Evolutionary conservation across 2,888 invertebrate genomes (phyloP).

Genomic region (Eledone cirrhosa): DNA sequence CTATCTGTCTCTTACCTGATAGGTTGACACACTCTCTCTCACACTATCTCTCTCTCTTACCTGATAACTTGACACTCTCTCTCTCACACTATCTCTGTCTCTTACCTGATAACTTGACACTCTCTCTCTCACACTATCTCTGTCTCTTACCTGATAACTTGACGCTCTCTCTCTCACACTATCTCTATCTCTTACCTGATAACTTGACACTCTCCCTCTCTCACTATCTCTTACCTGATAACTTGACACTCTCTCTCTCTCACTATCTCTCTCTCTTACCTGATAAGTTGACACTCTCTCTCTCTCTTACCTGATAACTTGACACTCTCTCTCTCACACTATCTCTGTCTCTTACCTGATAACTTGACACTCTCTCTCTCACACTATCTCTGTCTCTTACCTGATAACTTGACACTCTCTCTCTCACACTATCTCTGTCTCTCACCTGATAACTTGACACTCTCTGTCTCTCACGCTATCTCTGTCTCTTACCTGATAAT

Average conservation of each 20-base stretch:
- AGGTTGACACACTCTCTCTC: slow-evolving; percentile 46
- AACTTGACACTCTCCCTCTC: slow-evolving; percentile 47
- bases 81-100: too few relatives aligned
- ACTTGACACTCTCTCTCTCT: slow-evolving; percentile 46
- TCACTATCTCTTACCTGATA: slow-evolving; percentile 52
- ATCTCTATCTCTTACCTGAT: slow-evolving; percentile 44
- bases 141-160: slow-evolving; percentile 50
- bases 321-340: slow-evolving; percentile 48
- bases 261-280: slow-evolving; percentile 43
- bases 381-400: slow-evolving; percentile 38
- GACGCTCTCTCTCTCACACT: slow-evolving; percentile 48
- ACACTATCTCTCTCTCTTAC: slow-evolving; percentile 42
- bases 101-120: slow-evolving; percentile 57
- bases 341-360: slow-evolving; percentile 44
- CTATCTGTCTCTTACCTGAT: slow-evolving; percentile 51
- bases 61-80: slow-evolving; percentile 54
- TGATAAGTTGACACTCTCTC: slow-evolving; percentile 51
- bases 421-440: too few relatives aligned
- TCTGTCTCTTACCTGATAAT: slow-evolving; percentile 53
- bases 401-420: slow-evolving; percentile 54
- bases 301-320: slow-evolving; percentile 50
- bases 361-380: slow-evolving; percentile 51
- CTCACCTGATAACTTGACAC: slow-evolving; percentile 57
- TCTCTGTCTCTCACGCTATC: slow-evolving; percentile 28
- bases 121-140: slow-evolving; percentile 30